Conservation (phyloP, 1,140 invertebrate genomes). For the Steinernema feltiae region DNA sequence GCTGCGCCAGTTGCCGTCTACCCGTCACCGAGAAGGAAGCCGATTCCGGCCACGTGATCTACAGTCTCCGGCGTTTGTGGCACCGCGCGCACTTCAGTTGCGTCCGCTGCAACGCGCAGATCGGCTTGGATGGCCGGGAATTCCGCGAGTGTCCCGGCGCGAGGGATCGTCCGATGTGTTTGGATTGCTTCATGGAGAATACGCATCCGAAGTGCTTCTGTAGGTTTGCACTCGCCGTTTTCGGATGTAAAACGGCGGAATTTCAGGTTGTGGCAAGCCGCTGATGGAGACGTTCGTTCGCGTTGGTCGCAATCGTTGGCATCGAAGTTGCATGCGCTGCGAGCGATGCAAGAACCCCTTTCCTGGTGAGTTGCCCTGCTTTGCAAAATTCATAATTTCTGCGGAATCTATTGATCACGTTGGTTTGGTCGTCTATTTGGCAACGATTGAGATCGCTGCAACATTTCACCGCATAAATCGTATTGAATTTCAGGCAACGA, state of each 20-base stretch:
- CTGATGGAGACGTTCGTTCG: background rate
- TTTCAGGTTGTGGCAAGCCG: background rate
- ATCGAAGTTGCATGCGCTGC: background rate
- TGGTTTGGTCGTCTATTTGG: no score
- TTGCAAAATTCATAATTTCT: no score
- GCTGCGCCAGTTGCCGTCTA: background rate
- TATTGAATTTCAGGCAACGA: background rate
- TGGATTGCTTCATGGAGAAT: background rate
- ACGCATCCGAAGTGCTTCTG: background rate
- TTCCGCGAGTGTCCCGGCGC: constrained; percentile 4
- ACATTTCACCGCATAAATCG: background rate
- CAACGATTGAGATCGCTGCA: no score
- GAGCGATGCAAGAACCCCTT: background rate
- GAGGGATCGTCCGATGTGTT: background rate
- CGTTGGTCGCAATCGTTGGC: background rate
- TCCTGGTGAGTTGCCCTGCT: background rate
- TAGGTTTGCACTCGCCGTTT: background rate
- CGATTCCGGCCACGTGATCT: background rate
- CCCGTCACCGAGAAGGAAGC: background rate
- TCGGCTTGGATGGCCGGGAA: background rate
- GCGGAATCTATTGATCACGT: no score
- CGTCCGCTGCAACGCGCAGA: background rate
- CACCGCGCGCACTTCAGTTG: constrained; percentile 1
- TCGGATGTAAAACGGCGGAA: background rate
- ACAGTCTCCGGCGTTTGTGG: background rate